Percentiles rank a stretch among this genome's conserved stretches.
Evolutionary conservation across 2,888 invertebrate species (phyloP).

Genomic region (Oithona nana): DNA sequence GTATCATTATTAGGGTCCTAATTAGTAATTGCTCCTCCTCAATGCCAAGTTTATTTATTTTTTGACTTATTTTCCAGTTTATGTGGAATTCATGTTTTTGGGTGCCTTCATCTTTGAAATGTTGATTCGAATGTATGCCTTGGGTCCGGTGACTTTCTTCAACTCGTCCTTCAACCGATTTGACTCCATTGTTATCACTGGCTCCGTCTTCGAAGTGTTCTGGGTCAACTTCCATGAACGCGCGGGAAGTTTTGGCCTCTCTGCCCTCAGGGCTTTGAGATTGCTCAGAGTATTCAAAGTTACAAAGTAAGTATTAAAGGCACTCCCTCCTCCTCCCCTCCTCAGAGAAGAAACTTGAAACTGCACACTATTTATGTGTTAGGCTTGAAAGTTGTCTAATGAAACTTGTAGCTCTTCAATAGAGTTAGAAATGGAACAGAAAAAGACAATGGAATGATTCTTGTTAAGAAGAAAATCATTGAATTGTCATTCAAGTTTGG

Average conservation of each 20-base stretch:
- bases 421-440: too few species aligned
- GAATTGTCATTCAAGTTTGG: too few species aligned
- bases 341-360: neutral
- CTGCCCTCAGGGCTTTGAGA: conserved; percentile 87
- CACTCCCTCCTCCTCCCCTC: neutral
- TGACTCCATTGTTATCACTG: conserved; percentile 96
- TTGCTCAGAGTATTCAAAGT: conserved; percentile 96
- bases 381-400: too few species aligned
- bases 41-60: neutral
- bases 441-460: too few species aligned
- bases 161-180: conserved; percentile 99
- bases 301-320: conserved; percentile 34
- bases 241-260: conserved; percentile 83
- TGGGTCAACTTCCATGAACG: conserved; percentile 76
- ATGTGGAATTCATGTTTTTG: conserved; percentile 91
- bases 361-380: too few species aligned
- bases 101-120: conserved; percentile 97
- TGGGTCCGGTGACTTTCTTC: conserved; percentile 92
- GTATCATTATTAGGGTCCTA: neutral
- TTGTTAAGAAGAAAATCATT: too few species aligned
- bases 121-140: conserved; percentile 96
- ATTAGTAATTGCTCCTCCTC: too few species aligned
- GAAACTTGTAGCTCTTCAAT: too few species aligned
- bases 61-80: conserved; percentile 52
- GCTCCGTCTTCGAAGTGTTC: conserved; percentile 95